Evolutionary conservation across 1,140 invertebrate genomes (phyloP), one percentile per base, ranked within the genome.

Genomic region (Anadara kagoshimensis): DNA sequence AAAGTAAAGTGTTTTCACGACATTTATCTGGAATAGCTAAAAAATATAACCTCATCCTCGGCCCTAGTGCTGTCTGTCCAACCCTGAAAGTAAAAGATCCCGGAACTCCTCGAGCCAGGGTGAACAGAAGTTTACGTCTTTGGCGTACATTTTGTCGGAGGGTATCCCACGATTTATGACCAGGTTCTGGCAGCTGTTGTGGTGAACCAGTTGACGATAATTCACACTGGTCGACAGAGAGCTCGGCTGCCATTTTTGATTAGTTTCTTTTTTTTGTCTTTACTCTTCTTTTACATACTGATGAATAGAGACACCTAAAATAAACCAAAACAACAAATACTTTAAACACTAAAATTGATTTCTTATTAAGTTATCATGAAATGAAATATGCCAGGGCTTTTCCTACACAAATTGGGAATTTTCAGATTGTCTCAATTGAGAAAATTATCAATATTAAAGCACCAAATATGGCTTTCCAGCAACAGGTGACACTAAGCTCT

Each of bases 1-100:
- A 97, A 1, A 97, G 90, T 8, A 98, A 87, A 0, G 96, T 97
- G 3, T 94, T 96, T 86, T 97, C 96, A 92, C 95, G 94, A 24
- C 94, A 93, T 82, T 95, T 95, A 16, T 93, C 92, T 0, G 94
- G 93, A 16, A 94, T 94, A 75, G 95, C 94, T 20, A 98, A 91
- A 88, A 97, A 98, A 90, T 97, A 98, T 81, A 97, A 93, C 83
- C 95, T 73, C 8, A 92, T 91, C 36, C 95, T 89, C 66, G 91
- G 92, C 24, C 76, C 83, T 68, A 70, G 20, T n/a, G 78, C 66
- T 0, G 77, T 82, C 1, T 78, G 57, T 44, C 82, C 61, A 11
- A 71, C 80, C 57, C 95, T 90, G 89, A 97, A 97, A 20, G 78
- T 75, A 72, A 87, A 87, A 22, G 63, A 75, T 18, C 80, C 74